These are phyloP conservation scores for Mus caroli DNA, from an alignment of 2,797 vertebrate species.

Conservation along the genomic window DNA sequence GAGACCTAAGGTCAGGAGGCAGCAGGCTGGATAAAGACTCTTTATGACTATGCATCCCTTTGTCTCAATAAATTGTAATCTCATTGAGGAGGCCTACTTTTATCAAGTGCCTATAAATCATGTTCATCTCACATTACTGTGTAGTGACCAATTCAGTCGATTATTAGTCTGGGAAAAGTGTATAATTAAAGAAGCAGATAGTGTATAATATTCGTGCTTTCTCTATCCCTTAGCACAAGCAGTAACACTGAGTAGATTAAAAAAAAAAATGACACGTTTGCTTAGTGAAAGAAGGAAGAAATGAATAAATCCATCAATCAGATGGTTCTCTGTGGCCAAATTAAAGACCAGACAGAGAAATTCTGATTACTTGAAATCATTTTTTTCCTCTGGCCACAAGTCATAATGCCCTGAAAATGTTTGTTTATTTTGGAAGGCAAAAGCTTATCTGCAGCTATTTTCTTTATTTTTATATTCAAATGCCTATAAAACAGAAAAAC, in stretches of 20 bases:
- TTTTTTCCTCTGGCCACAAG: slow-evolving; percentile 23
- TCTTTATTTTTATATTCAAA: slow-evolving; percentile 87
- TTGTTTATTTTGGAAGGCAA: slow-evolving; percentile 78
- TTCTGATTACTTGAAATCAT: slow-evolving; percentile 19
- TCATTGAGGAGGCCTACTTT: background rate
- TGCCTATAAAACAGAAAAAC: slow-evolving; percentile 81
- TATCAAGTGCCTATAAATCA: background rate
- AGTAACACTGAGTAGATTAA: background rate
- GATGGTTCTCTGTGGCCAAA: slow-evolving; percentile 16
- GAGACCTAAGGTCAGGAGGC: background rate
- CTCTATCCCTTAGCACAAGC: background rate
- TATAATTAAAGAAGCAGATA: background rate
- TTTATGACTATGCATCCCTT: background rate
- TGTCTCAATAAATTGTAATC: background rate
- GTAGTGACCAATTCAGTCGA: background rate
- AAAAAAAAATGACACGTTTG: background rate
- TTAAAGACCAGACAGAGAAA: slow-evolving; percentile 49
- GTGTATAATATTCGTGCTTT: background rate
- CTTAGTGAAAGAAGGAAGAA: slow-evolving; percentile 3
- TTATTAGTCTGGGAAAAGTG: background rate
- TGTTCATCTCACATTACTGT: background rate
- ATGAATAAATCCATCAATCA: background rate
- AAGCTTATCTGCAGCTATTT: slow-evolving; percentile 78
- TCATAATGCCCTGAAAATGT: slow-evolving; percentile 65
- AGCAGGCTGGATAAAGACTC: background rate